Conservation (phyloP, 2,113 vertebrate species). For the Eidolon helvum region DNA sequence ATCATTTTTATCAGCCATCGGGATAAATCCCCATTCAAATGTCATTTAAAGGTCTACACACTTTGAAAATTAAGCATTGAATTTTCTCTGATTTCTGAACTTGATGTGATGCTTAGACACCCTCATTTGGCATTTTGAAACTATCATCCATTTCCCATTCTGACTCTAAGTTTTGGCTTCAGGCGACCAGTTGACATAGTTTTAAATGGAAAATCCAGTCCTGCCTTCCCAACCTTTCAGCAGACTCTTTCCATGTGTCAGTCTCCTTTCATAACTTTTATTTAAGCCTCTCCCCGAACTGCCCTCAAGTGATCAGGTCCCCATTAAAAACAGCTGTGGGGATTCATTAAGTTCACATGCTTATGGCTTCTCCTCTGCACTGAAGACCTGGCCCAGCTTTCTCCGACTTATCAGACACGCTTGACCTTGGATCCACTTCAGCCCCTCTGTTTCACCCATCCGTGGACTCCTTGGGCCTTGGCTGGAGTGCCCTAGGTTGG, state of each 20-base stretch:
- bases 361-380: slow-evolving; percentile 22
- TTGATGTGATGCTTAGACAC: not conserved
- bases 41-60: not conserved
- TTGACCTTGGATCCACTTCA: not conserved
- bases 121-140: not conserved
- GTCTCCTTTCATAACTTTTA: slow-evolving; percentile 62
- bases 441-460: not conserved
- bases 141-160: not conserved
- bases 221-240: not conserved
- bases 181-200: not conserved
- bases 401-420: not conserved
- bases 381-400: not conserved
- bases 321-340: slow-evolving; percentile 48
- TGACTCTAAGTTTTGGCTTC: slow-evolving; percentile 25
- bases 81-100: not conserved
- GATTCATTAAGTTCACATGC: slow-evolving; percentile 10
- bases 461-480: not conserved
- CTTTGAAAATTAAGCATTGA: not conserved
- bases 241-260: slow-evolving; percentile 31
- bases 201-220: slow-evolving; percentile 11
- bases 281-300: slow-evolving; percentile 42
- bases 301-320: slow-evolving; percentile 10
- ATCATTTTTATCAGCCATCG: too few species aligned
- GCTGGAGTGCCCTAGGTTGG: not conserved
- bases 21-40: not conserved